A percentile compares a stretch with the other conserved stretches of the same genome.
Evolutionary conservation across 1,140 invertebrate species (phyloP).

Genomic region (Vanessa tameamea): DNA sequence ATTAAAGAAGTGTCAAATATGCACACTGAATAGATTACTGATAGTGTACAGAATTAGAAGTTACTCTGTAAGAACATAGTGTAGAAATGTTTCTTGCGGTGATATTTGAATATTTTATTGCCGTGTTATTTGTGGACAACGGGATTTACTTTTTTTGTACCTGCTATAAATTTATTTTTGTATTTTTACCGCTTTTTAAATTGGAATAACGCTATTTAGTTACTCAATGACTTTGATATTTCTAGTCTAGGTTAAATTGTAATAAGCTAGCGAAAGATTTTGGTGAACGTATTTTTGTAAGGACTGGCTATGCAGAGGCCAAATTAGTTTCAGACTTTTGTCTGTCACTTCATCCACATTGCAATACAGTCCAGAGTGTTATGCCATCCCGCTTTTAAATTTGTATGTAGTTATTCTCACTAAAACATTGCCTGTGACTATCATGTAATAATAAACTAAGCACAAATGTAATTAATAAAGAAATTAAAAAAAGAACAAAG

Average conservation of each 20-base stretch:
- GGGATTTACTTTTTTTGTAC: slow-evolving; percentile 37
- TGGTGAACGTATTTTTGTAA: slow-evolving; percentile 44
- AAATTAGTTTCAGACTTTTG: slow-evolving; percentile 44
- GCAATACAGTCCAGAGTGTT: slow-evolving; percentile 35
- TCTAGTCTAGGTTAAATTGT: slow-evolving; percentile 32
- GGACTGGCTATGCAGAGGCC: slow-evolving; percentile 45
- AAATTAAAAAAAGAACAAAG: neutral
- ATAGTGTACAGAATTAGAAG: slow-evolving; percentile 8
- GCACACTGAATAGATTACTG: slow-evolving; percentile 1
- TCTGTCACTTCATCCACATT: slow-evolving; percentile 30
- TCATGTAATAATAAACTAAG: slow-evolving; percentile 37
- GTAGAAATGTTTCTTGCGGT: slow-evolving; percentile 6
- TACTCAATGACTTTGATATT: slow-evolving; percentile 22
- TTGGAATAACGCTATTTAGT: slow-evolving; percentile 18
- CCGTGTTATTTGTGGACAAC: slow-evolving; percentile 36
- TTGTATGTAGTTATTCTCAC: slow-evolving; percentile 34
- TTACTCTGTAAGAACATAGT: slow-evolving; percentile 9
- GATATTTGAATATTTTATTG: slow-evolving; percentile 30
- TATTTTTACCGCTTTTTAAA: slow-evolving; percentile 39
- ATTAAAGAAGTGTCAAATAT: slow-evolving; percentile 3
- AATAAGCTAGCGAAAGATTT: slow-evolving; percentile 23
- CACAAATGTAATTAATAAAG: slow-evolving; percentile 47
- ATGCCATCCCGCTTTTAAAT: slow-evolving; percentile 41
- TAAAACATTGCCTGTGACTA: slow-evolving; percentile 25
- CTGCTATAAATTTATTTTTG: slow-evolving; percentile 48